Evolutionary conservation across 2,113 vertebrate species (phyloP).

Genomic region (Shinisaurus crocodilurus): DNA sequence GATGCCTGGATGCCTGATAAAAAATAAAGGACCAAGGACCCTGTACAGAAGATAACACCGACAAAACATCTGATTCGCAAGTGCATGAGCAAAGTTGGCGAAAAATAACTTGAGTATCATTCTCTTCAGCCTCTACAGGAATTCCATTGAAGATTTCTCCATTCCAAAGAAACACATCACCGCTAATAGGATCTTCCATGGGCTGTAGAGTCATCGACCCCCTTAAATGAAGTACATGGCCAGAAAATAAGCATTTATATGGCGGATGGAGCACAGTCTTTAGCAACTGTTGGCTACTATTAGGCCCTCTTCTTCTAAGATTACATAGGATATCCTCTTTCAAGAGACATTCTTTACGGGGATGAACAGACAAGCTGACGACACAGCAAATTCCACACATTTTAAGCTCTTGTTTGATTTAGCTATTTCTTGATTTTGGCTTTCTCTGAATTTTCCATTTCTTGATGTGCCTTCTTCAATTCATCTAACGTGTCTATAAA

Average conservation of each 20-base stretch:
- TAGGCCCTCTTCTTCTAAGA: conserved; percentile 86
- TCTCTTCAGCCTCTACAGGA: conserved; percentile 77
- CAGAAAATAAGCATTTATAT: conserved; percentile 89
- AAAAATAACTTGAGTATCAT: conserved; percentile 86
- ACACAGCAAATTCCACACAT: conserved; percentile 96
- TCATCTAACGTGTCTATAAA: conserved; percentile 85
- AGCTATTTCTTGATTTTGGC: conserved; percentile 69
- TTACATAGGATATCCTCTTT: conserved; percentile 65
- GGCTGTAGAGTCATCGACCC: conserved; percentile 88
- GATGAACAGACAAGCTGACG: conserved; percentile 73
- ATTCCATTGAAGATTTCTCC: conserved; percentile 92
- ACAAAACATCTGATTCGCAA: conserved; percentile 78
- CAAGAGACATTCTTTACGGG: background rate
- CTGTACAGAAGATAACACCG: conserved; percentile 80
- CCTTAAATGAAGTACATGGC: conserved; percentile 91
- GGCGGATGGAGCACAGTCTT: conserved; percentile 42
- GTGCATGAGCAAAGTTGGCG: conserved; percentile 75
- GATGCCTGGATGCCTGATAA: conserved; percentile 83
- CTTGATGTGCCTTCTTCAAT: conserved; percentile 87
- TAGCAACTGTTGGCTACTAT: conserved; percentile 76
- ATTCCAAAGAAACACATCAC: conserved; percentile 93
- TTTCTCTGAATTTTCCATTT: conserved; percentile 81
- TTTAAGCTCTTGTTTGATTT: background rate
- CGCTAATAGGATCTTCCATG: conserved; percentile 74
- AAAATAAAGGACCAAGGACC: conserved; percentile 95